Conservation (phyloP, 2,113 vertebrate species). For the Ellobius talpinus region DNA sequence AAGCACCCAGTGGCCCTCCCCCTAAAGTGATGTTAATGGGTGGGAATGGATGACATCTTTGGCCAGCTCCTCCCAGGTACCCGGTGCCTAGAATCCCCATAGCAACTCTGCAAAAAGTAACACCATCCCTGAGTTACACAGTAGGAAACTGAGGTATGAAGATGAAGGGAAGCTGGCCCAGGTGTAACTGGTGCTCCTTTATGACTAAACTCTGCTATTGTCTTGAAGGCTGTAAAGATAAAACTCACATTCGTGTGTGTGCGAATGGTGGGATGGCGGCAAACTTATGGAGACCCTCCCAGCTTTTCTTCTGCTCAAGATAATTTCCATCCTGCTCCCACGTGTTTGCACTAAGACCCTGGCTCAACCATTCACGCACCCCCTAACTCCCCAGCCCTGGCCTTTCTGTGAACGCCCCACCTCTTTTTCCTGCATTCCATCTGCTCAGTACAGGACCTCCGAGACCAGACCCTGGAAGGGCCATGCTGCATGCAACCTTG, state of each 20-base stretch:
- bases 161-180: not conserved
- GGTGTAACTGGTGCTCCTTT: not conserved
- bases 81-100: not conserved
- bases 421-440: not conserved
- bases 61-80: not conserved
- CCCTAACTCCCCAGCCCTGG: not conserved
- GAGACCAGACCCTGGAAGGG: not conserved
- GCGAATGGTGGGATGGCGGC: too few species aligned
- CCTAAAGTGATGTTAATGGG: not conserved
- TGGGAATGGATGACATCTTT: not conserved
- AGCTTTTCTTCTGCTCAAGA: not conserved
- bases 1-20: not conserved
- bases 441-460: not conserved
- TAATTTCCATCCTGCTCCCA: not conserved
- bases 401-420: not conserved
- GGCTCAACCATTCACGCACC: rapidly evolving
- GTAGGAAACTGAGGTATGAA: constrained; percentile 17
- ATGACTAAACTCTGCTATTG: not conserved
- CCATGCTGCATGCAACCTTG: rapidly evolving
- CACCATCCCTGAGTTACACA: not conserved
- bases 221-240: too few species aligned
- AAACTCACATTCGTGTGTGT: not conserved
- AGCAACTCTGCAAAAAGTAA: not conserved
- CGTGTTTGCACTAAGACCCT: not conserved
- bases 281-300: not conserved